Evolutionary conservation across 1,140 invertebrate species (phyloP), one percentile per base, ranked within the genome.

Genomic region (Aphidius ervi): DNA sequence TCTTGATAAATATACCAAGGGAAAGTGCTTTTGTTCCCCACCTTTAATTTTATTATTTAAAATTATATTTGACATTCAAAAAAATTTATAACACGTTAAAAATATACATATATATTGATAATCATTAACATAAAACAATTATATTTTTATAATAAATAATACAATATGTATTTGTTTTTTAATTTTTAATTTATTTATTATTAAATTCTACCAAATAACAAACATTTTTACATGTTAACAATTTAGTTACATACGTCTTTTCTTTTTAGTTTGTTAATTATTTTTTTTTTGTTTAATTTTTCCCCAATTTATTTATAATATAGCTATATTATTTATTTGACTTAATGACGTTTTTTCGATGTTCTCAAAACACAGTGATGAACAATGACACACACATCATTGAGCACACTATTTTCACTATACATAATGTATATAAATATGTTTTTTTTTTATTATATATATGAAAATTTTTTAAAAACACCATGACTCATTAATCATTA

Each of bases 21-120:
- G 75, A 79, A 79, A 80, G 76, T 78, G 74, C 61, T 65, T 72
- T 76, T 68, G 65, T 68, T 70, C 68, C 71, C 67, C 67, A 67
- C 49, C 61, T 56, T 46, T 53, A 39, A 10, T 45, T 56, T 47
- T 54, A 43, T 48, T 9, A 9, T 10, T 52, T 56, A 16, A 56
- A 50, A 60, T 31, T 31, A 31, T 31, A 31, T 31, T 31, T 48
- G 16, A 16, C 46, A 7, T 48, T 46, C 16, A 16, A 16, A 16
- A 0, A 16, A 16, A 16, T 16, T 16, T 16, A 16, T 16, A 16
- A 16, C 16, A 16, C 16, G 16, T 16, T 16, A 16, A 0, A 1
- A 16, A 16, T 16, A 16, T 16, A 16, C n/a, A n/a, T 16, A 16
- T 16, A 16, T 16, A 16, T 16, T 16, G 16, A 16, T 16, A 16